Percentiles rank a stretch among this genome's conserved stretches.
phyloP scores from a whole-genome alignment of 2,797 vertebrate genomes.

The Morus bassanus region DNA sequence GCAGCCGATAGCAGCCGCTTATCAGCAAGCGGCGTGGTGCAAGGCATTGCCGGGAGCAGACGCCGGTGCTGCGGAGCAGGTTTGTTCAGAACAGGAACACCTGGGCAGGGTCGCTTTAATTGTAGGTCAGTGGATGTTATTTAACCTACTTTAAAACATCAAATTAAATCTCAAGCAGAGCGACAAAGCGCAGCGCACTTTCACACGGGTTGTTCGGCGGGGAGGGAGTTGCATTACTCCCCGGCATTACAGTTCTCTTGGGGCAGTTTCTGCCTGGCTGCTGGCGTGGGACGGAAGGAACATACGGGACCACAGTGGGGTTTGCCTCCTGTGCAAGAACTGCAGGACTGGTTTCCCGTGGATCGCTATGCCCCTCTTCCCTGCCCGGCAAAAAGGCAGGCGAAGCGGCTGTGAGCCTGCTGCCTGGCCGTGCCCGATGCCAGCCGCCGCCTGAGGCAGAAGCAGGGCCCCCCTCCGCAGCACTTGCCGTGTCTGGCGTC shows the following conservation, averaged over 20 bases:
- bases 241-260: rapidly evolving
- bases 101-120: slow-evolving; percentile 56
- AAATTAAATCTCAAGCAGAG: background rate
- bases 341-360: background rate
- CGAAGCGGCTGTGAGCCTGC: background rate
- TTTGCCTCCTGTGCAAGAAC: rapidly evolving
- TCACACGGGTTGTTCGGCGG: rapidly evolving
- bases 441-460: rapidly evolving
- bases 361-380: background rate
- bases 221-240: background rate
- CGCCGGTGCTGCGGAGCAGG: slow-evolving; percentile 42
- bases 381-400: rapidly evolving
- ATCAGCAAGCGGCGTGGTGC: background rate
- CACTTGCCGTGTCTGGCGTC: background rate
- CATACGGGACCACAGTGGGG: rapidly evolving
- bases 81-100: slow-evolving; percentile 53
- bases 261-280: rapidly evolving
- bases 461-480: background rate
- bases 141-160: slow-evolving; percentile 32
- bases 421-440: background rate
- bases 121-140: slow-evolving; percentile 48
- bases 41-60: background rate
- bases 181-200: background rate
- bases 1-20: background rate
- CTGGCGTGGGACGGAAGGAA: background rate